These are phyloP conservation scores for Hiodon tergisus DNA, from an alignment of 2,113 vertebrate genomes.

Conservation along the genomic window DNA sequence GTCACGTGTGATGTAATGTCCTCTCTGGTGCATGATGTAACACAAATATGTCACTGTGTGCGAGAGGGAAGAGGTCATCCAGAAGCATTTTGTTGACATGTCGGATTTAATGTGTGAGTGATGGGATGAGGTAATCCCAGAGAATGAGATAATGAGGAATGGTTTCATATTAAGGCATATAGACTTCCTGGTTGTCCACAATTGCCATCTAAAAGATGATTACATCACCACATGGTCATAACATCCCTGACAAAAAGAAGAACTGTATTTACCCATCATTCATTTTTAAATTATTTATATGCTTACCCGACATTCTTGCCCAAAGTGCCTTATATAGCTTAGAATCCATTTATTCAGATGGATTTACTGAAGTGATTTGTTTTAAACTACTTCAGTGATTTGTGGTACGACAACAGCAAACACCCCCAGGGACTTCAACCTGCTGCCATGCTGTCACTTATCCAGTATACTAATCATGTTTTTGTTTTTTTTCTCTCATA, in stretches of 20 bases:
- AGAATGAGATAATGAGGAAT: constrained; percentile 18
- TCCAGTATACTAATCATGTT: too few relatives aligned
- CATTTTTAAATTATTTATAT: too few relatives aligned
- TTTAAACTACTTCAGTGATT: too few relatives aligned
- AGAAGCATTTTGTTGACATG: constrained; percentile 2
- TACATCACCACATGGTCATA: background rate
- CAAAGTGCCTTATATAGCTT: too few relatives aligned
- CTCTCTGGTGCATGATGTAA: background rate
- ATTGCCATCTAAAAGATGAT: background rate
- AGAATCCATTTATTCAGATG: too few relatives aligned
- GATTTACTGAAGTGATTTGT: too few relatives aligned
- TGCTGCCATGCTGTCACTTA: too few relatives aligned
- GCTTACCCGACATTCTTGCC: too few relatives aligned
- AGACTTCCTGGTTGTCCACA: constrained; percentile 9
- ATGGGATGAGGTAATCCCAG: constrained; percentile 15
- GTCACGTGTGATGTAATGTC: background rate
- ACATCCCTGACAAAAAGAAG: background rate
- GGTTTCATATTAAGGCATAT: background rate
- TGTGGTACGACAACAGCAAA: too few relatives aligned
- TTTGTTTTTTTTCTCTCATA: too few relatives aligned
- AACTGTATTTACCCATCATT: too few relatives aligned
- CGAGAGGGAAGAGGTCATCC: constrained; percentile 7
- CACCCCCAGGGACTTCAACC: too few relatives aligned
- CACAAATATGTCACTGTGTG: constrained; percentile 4
- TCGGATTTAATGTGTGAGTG: background rate